Percentiles rank a stretch among this genome's conserved stretches.
Evolutionary conservation across 1,140 invertebrate species (phyloP).

Genomic region (Helicoverpa zea): DNA sequence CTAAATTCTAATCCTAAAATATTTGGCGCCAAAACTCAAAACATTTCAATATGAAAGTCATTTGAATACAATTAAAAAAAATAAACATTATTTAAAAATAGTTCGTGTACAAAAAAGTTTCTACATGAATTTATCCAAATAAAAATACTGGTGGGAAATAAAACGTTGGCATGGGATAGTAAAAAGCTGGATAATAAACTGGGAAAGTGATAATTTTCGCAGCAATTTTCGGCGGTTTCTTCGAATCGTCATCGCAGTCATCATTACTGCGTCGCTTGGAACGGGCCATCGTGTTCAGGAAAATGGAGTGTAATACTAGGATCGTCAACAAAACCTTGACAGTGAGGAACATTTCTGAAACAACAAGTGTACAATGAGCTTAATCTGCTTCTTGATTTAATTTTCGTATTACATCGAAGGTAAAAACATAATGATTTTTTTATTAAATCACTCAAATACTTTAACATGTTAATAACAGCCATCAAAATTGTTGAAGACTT

Average conservation of each 20-base stretch:
- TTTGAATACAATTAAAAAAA: background rate
- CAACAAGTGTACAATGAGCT: background rate
- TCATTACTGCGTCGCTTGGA: background rate
- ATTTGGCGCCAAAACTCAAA: background rate
- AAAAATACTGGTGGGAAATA: constrained; percentile 1
- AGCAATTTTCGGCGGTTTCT: background rate
- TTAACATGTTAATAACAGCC: no score
- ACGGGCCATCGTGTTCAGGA: background rate
- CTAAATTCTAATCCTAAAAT: background rate
- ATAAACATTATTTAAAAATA: background rate
- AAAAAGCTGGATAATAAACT: constrained; percentile 50
- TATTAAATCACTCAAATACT: no score
- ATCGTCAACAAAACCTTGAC: constrained; percentile 3
- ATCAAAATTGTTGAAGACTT: no score
- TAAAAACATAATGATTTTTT: no score
- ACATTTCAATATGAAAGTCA: constrained; percentile 14
- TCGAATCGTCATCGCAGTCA: background rate
- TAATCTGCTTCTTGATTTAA: no score
- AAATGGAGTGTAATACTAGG: background rate
- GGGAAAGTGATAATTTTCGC: constrained; percentile 29
- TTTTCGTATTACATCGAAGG: no score
- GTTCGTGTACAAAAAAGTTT: no score
- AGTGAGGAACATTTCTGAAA: constrained; percentile 11
- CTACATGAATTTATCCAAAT: background rate
- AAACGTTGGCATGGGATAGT: background rate